Evolutionary conservation across 2,797 vertebrate species (phyloP).

Genomic region (Manis crassicaudata): DNA sequence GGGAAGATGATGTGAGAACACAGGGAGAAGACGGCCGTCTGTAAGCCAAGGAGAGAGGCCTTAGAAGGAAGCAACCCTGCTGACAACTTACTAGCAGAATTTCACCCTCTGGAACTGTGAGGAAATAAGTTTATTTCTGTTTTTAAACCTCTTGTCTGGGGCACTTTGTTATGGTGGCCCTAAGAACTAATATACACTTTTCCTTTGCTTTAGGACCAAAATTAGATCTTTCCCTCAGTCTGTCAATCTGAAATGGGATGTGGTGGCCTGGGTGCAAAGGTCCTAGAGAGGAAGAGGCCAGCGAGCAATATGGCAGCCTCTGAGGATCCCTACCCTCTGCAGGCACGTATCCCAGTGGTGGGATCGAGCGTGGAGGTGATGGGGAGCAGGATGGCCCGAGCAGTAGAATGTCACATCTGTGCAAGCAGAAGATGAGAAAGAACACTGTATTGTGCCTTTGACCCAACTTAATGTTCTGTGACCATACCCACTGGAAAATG

Average conservation of each 20-base stretch:
- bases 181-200: neutral
- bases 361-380: neutral
- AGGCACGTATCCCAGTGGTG: accelerated
- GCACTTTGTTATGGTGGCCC: neutral
- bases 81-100: neutral
- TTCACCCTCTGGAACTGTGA: neutral
- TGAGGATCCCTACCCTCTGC: neutral
- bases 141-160: neutral
- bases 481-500: neutral
- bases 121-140: neutral
- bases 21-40: neutral
- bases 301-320: neutral
- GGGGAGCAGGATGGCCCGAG: neutral
- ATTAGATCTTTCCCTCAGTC: neutral
- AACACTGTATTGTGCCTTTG: neutral
- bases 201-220: neutral
- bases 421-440: neutral
- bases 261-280: neutral
- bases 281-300: neutral
- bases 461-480: neutral
- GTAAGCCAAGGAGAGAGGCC: neutral
- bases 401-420: neutral
- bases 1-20: neutral
- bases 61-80: neutral
- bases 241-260: neutral